A percentile compares a stretch with the other conserved stretches of the same genome.
phyloP scores from a whole-genome alignment of 1,140 invertebrate species.

The Armadillidium nasatum region DNA sequence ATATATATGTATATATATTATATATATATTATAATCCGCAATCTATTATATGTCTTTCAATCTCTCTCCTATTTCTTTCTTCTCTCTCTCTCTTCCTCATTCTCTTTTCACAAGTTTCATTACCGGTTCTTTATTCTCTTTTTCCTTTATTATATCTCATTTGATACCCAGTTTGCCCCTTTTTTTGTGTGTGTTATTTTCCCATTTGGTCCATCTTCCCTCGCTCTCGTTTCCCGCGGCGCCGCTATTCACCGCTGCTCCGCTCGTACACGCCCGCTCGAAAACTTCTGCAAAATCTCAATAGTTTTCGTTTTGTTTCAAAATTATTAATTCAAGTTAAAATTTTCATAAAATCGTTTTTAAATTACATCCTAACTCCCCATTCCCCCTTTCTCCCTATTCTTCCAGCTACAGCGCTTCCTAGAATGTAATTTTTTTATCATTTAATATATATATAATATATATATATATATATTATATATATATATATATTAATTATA shows the following conservation, averaged over 20 bases:
- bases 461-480: no score
- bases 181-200: not conserved
- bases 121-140: not conserved
- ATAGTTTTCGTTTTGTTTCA: constrained; percentile 5
- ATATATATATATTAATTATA: no score
- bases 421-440: no score
- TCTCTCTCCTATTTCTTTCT: no score
- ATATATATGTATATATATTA: no score
- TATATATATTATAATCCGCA: no score
- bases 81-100: no score
- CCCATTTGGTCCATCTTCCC: not conserved
- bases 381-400: not conserved
- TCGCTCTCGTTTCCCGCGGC: constrained; percentile 3
- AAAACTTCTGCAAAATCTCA: constrained; percentile 1
- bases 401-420: not conserved
- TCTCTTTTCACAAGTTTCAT: no score
- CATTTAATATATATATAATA: constrained; percentile 6
- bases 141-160: not conserved
- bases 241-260: not conserved
- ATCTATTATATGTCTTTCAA: not conserved
- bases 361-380: not conserved
- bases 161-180: not conserved
- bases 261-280: not conserved
- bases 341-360: not conserved
- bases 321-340: constrained; percentile 1